A percentile compares a stretch with the other conserved stretches of the same genome.
phyloP scores from a whole-genome alignment of 2,797 vertebrate species.

The Pangasius larnaudii region DNA sequence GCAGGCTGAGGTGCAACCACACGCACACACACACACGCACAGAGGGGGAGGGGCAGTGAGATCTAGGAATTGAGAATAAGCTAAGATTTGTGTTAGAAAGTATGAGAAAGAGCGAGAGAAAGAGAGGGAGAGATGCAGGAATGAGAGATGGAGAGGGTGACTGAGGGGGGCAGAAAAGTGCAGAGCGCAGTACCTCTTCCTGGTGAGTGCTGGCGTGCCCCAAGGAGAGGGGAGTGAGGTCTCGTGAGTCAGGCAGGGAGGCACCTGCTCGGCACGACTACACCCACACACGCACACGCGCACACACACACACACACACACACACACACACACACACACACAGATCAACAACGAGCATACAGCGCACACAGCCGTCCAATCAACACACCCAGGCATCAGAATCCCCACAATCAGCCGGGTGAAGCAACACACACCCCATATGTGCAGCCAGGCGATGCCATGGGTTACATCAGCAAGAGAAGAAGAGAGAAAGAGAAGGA shows the following conservation, averaged over 20 bases:
- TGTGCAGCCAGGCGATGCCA: constrained; percentile 69
- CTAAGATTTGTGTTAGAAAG: constrained; percentile 9
- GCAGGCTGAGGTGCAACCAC: neutral
- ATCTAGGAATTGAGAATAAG: neutral
- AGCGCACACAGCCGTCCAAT: too few relatives aligned
- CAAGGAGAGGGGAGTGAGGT: constrained; percentile 98
- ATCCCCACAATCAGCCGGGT: constrained; percentile 37
- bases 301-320: constrained; percentile 65
- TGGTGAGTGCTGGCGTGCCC: constrained; percentile 95
- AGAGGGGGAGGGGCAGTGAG: neutral
- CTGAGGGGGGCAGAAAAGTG: constrained; percentile 52
- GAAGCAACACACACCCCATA: constrained; percentile 59
- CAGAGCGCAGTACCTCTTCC: constrained; percentile 92
- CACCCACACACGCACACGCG: constrained; percentile 64
- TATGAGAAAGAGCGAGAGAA: neutral
- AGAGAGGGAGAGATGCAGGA: neutral
- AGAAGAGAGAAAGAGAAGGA: constrained; percentile 57
- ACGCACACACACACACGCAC: neutral
- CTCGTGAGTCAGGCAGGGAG: constrained; percentile 98
- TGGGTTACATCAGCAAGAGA: constrained; percentile 71
- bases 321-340: neutral
- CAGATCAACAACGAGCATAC: too few relatives aligned
- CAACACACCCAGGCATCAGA: constrained; percentile 64
- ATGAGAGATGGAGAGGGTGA: constrained; percentile 42
- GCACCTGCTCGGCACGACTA: constrained; percentile 97